Conservation (phyloP, 2,888 invertebrate species). For the Xylocampa areola region DNA sequence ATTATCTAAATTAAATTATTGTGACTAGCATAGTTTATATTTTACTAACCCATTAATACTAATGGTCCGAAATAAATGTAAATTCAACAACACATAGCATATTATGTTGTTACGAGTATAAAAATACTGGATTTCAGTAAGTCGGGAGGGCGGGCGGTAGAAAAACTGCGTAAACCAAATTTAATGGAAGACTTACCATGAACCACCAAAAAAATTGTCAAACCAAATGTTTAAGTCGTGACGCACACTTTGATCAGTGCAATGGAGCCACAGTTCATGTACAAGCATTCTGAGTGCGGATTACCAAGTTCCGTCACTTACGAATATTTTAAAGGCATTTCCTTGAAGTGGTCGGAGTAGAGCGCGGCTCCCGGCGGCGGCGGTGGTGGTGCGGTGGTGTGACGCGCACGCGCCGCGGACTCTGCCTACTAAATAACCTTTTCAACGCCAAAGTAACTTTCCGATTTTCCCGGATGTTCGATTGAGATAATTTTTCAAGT, state of each 20-base stretch:
- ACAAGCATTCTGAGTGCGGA: constrained; percentile 7
- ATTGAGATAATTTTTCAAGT: constrained; percentile 15
- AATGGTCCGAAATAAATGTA: no score
- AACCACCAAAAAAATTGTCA: not conserved
- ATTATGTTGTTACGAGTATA: no score
- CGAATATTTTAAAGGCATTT: constrained; percentile 19
- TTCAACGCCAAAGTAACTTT: constrained; percentile 3
- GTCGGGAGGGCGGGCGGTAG: no score
- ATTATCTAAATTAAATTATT: no score
- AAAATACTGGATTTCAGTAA: no score
- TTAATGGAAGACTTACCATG: not conserved
- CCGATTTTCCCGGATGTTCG: constrained; percentile 3
- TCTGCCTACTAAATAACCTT: constrained; percentile 2
- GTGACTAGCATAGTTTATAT: no score
- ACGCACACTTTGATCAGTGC: not conserved
- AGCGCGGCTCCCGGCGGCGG: not conserved
- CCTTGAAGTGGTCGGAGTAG: constrained; percentile 4
- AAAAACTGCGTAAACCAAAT: not conserved
- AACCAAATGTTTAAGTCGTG: not conserved
- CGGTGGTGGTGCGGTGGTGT: not conserved
- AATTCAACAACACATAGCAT: no score
- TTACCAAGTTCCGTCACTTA: constrained; percentile 9
- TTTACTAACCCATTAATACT: no score
- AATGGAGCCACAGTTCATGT: constrained; percentile 5
- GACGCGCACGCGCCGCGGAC: not conserved